These are phyloP conservation scores for Cataglyphis rosenhaueri DNA, from an alignment of 2,888 invertebrate genomes.

Conservation along the genomic window DNA sequence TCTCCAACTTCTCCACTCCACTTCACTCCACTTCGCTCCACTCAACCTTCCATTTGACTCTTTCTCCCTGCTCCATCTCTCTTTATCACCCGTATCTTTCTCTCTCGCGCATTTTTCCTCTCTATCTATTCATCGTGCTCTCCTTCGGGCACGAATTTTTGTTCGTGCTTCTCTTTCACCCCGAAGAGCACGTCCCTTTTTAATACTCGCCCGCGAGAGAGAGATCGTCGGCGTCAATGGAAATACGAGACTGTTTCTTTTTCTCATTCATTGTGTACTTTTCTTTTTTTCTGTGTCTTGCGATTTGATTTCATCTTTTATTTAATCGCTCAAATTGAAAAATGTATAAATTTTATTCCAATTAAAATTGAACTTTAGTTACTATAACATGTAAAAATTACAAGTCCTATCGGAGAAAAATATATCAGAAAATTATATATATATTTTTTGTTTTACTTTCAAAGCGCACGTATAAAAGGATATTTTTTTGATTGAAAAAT, in stretches of 20 bases:
- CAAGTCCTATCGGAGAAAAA: not conserved
- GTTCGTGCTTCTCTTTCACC: conserved; percentile 35
- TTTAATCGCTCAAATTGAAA: not conserved
- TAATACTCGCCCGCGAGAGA: conserved; percentile 69
- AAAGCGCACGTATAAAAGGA: not conserved
- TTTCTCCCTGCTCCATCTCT: conserved; percentile 46
- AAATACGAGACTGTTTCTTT: conserved; percentile 58
- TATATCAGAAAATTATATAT: not conserved
- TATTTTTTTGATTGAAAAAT: conserved; percentile 13
- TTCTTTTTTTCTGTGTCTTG: conserved; percentile 39
- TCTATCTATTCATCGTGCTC: conserved; percentile 27
- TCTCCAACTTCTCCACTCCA: conserved; percentile 80
- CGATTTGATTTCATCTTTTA: conserved; percentile 6
- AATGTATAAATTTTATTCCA: not conserved
- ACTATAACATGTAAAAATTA: not conserved
- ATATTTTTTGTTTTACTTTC: not conserved
- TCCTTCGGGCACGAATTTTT: conserved; percentile 46
- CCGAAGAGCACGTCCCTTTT: conserved; percentile 64
- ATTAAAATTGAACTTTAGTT: not conserved
- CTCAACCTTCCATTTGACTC: conserved; percentile 69
- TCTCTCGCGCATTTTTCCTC: conserved; percentile 16
- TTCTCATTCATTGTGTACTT: conserved; percentile 43
- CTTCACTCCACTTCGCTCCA: conserved; percentile 78
- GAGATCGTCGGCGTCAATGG: conserved; percentile 70
- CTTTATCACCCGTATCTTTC: conserved; percentile 1